Evolutionary conservation across 1,140 invertebrate genomes (phyloP).

Genomic region (Brachionus plicatilis): DNA sequence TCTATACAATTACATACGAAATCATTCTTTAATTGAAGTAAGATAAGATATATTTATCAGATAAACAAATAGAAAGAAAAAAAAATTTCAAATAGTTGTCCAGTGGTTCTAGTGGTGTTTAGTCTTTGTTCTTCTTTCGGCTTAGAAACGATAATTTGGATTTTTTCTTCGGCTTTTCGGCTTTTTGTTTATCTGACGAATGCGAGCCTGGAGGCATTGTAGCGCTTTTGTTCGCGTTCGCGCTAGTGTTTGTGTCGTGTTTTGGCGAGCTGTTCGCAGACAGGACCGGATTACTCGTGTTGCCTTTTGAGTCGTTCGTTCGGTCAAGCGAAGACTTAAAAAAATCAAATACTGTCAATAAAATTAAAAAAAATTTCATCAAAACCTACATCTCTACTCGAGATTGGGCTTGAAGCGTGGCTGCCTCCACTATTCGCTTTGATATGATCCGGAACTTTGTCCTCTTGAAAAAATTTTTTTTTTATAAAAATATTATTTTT

Average conservation of each 20-base stretch:
- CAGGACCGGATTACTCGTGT: background rate
- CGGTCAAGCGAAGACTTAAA: background rate
- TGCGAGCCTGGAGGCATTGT: constrained; percentile 11
- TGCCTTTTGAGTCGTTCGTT: constrained; percentile 2
- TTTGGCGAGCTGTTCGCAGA: constrained; percentile 20
- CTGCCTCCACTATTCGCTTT: constrained; percentile 7
- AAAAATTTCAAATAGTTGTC: constrained; percentile 10
- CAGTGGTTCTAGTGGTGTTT: background rate
- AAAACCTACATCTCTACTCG: constrained; percentile 17
- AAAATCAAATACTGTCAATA: background rate
- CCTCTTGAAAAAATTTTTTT: background rate
- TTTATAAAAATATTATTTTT: background rate
- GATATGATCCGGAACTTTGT: constrained; percentile 13
- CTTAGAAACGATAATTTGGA: constrained; percentile 37
- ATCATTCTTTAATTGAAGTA: background rate
- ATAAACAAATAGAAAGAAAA: constrained; percentile 30
- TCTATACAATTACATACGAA: constrained; percentile 14
- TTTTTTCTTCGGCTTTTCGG: constrained; percentile 38
- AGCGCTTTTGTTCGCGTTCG: constrained; percentile 24
- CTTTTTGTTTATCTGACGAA: constrained; percentile 26
- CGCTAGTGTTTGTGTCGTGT: background rate
- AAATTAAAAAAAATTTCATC: background rate
- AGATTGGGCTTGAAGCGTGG: background rate
- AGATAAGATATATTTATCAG: background rate
- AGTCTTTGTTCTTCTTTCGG: constrained; percentile 37